Percentiles rank a stretch among this genome's conserved stretches.
phyloP scores from a whole-genome alignment of 1,140 invertebrate species.

The Mactra quadrangularis region DNA sequence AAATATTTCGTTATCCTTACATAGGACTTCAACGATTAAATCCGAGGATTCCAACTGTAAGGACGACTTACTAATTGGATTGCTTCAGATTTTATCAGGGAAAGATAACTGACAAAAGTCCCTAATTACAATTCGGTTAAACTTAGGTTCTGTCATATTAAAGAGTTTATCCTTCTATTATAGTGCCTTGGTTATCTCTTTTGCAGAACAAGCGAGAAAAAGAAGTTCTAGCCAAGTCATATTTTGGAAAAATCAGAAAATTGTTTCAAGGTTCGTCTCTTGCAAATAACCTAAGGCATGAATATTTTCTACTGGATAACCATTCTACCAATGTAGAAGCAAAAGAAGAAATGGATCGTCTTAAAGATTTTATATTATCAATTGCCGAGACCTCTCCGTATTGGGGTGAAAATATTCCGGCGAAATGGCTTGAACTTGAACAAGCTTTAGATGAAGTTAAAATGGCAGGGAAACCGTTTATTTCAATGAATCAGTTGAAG shows the following conservation, averaged over 20 bases:
- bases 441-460: slow-evolving; percentile 32
- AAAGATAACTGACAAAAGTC: too few species aligned
- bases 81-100: too few species aligned
- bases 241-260: slow-evolving; percentile 35
- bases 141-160: too few species aligned
- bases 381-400: slow-evolving; percentile 6
- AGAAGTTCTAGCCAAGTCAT: not conserved
- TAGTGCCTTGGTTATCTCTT: too few species aligned
- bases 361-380: slow-evolving; percentile 2
- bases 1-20: too few species aligned
- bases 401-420: slow-evolving; percentile 41
- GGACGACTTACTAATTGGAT: too few species aligned
- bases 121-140: too few species aligned
- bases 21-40: too few species aligned
- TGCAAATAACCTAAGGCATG: slow-evolving; percentile 17
- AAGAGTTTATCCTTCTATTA: too few species aligned
- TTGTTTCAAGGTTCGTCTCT: slow-evolving; percentile 9
- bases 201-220: slow-evolving; percentile 8
- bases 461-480: not conserved
- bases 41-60: too few species aligned
- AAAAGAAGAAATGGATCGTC: slow-evolving; percentile 8
- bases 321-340: not conserved
- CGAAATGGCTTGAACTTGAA: slow-evolving; percentile 46
- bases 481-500: slow-evolving; percentile 2
- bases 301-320: slow-evolving; percentile 42